phyloP scores from a whole-genome alignment of 2,888 invertebrate species.

The Clepsis dumicolana region DNA sequence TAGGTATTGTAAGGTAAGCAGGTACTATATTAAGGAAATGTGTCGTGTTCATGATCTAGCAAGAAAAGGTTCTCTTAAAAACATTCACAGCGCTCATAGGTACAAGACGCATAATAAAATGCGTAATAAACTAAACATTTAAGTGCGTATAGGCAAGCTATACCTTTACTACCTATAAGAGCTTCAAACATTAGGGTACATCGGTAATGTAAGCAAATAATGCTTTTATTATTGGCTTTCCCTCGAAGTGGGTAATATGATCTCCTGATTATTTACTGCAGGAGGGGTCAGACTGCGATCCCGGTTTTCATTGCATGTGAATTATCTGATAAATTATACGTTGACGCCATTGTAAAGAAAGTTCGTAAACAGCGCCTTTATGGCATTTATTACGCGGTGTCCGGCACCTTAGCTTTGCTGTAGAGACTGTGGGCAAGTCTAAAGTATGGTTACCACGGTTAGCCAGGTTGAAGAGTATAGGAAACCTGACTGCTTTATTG shows the following conservation, averaged over 20 bases:
- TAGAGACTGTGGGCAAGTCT: not conserved
- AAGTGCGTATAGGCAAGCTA: not conserved
- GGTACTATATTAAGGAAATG: too few relatives aligned
- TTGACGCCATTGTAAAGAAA: constrained; percentile 19
- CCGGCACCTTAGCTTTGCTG: not conserved
- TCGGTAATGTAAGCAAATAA: constrained; percentile 20
- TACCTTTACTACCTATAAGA: not conserved
- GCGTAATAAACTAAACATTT: not conserved
- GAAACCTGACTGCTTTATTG: not conserved
- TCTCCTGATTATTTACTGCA: constrained; percentile 28
- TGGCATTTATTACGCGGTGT: not conserved
- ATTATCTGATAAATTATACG: constrained; percentile 19
- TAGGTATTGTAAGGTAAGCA: too few relatives aligned
- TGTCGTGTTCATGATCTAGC: too few relatives aligned
- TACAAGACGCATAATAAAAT: not conserved
- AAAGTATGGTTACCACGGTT: not conserved
- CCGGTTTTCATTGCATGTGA: constrained; percentile 7
- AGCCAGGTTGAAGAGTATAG: not conserved
- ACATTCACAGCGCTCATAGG: not conserved
- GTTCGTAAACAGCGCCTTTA: constrained; percentile 5
- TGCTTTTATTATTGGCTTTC: constrained; percentile 26
- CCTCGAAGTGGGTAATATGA: constrained; percentile 10
- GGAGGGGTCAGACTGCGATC: constrained; percentile 20
- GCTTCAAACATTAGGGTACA: not conserved
- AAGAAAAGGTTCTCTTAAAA: not conserved